A percentile compares a stretch with the other conserved stretches of the same genome.
Evolutionary conservation across 1,140 invertebrate genomes (phyloP).

Genomic region (Orchesella cincta): DNA sequence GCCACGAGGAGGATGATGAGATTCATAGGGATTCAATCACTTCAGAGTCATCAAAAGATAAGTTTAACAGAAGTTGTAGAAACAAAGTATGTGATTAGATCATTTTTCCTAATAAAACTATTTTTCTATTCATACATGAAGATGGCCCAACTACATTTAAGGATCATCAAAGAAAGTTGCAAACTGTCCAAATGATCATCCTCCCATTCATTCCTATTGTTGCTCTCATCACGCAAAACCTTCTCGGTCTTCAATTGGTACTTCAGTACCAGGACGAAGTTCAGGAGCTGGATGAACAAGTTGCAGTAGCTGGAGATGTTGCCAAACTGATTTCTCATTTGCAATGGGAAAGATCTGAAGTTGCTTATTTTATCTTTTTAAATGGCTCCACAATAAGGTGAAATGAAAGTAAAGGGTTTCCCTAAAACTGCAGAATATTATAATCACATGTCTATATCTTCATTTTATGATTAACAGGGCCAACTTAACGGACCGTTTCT

Average conservation of each 20-base stretch:
- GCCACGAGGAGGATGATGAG: not conserved
- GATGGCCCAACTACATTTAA: not conserved
- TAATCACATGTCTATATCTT: not conserved
- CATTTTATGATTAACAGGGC: not conserved
- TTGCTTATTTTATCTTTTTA: conserved; percentile 35
- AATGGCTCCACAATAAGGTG: conserved; percentile 40
- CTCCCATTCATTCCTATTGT: not conserved
- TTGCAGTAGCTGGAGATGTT: conserved; percentile 7
- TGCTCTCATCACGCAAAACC: conserved; percentile 20
- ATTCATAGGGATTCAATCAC: not conserved
- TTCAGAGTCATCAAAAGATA: conserved; percentile 2
- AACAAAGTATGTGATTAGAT: not conserved
- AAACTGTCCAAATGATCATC: conserved; percentile 37
- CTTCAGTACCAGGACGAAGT: conserved; percentile 27
- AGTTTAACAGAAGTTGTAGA: not conserved
- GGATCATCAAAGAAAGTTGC: not conserved
- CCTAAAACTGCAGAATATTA: no score
- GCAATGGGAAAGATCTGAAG: conserved; percentile 31
- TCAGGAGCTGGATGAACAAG: conserved; percentile 15
- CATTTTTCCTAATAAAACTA: not conserved
- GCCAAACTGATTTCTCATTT: conserved; percentile 26
- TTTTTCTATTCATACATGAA: conserved; percentile 7
- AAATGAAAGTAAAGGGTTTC: not conserved
- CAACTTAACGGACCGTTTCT: conserved; percentile 10
- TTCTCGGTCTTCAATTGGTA: not conserved